A percentile compares a stretch with the other conserved stretches of the same genome.
Evolutionary conservation across 2,888 invertebrate genomes (phyloP).

Genomic region (Aphodius granarius): DNA sequence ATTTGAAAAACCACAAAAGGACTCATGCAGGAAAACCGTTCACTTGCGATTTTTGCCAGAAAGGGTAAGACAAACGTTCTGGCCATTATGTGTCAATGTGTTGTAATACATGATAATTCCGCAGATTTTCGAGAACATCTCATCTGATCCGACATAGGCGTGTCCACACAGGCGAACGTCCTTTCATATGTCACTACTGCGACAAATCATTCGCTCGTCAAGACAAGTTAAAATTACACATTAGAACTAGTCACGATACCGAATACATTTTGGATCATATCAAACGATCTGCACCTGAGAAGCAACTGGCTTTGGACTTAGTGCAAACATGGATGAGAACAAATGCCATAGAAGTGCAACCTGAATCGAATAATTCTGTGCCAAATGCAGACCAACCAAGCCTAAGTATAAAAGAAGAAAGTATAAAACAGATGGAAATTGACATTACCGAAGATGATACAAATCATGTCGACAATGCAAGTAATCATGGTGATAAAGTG

Average conservation of each 20-base stretch:
- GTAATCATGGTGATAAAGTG: slow-evolving; percentile 49
- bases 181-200: slow-evolving; percentile 69
- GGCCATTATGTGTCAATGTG: not conserved
- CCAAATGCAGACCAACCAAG: not conserved
- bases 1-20: slow-evolving; percentile 32
- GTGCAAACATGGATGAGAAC: not conserved
- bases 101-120: not conserved
- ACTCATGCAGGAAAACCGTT: slow-evolving; percentile 32
- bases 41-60: slow-evolving; percentile 35
- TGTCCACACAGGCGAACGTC: slow-evolving; percentile 73
- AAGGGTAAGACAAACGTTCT: slow-evolving; percentile 28
- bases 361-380: not conserved
- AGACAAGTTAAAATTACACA: slow-evolving; percentile 72
- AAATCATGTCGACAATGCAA: not conserved
- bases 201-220: slow-evolving; percentile 72
- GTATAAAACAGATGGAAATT: not conserved
- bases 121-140: slow-evolving; percentile 68
- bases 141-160: slow-evolving; percentile 70
- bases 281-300: not conserved
- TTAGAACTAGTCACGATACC: slow-evolving; percentile 53
- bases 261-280: not conserved
- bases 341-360: slow-evolving; percentile 6
- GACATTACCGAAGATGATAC: not conserved
- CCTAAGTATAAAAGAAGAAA: not conserved
- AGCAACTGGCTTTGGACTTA: not conserved